A percentile compares a stretch with the other conserved stretches of the same genome.
These are phyloP conservation scores for Athrips mouffetella DNA, from an alignment of 2,888 invertebrate genomes.

Conservation along the genomic window DNA sequence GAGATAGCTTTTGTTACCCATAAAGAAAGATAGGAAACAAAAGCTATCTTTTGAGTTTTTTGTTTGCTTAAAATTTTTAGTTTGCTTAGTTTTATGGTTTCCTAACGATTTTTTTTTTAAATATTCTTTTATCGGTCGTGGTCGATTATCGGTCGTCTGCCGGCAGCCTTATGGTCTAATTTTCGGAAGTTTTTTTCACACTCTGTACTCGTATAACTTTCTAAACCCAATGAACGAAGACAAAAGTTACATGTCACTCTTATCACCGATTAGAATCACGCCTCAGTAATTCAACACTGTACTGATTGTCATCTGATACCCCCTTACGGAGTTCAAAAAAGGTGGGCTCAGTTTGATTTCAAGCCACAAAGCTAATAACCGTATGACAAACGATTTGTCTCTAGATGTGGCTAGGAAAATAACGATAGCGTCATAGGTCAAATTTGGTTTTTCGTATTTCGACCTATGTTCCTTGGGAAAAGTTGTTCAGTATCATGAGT, in stretches of 20 bases:
- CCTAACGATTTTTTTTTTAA: no score
- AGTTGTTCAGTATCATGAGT: no score
- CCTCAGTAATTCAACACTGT: not conserved
- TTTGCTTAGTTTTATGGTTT: no score
- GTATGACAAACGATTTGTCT: not conserved
- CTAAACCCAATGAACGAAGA: not conserved
- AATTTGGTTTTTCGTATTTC: not conserved
- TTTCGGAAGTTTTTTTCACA: no score
- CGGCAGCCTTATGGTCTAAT: no score
- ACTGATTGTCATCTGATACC: constrained; percentile 4
- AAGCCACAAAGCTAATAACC: not conserved
- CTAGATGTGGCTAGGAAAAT: not conserved
- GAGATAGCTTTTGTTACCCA: constrained; percentile 1
- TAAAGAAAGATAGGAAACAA: no score
- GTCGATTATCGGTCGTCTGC: no score
- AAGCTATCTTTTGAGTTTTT: no score
- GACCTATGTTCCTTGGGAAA: not conserved
- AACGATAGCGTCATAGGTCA: no score
- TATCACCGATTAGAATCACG: not conserved
- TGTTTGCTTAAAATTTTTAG: no score
- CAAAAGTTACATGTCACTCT: not conserved
- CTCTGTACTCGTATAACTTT: constrained; percentile 5
- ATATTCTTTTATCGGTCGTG: no score
- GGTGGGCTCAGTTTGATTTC: not conserved
- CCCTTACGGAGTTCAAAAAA: not conserved